Evolutionary conservation across 2,113 vertebrate genomes (phyloP), one percentile per base, ranked within the genome.

Genomic region (Tragelaphus strepsiceros): DNA sequence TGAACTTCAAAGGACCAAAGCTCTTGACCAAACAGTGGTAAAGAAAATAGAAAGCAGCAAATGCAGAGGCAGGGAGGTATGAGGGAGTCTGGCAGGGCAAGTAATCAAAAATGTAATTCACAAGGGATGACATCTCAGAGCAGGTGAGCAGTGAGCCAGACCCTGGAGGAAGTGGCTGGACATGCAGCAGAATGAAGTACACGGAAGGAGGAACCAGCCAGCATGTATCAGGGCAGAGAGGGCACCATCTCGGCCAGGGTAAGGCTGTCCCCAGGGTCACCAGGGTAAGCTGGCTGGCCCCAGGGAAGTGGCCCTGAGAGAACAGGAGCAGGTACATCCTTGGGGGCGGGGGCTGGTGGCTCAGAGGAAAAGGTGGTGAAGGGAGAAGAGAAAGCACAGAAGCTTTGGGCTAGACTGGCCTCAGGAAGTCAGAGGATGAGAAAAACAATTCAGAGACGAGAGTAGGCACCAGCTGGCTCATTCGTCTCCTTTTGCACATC

Each of bases 1-100:
- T 81, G 87, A 91, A 30, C n/a, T 87, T 51, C 46, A 43, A 86
- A 51, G 86, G 87, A 91, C 13, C 35, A 90, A n/a, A 35, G 39
- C 39, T 91, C 74, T 62, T n/a, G 87, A 86, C 4, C 16, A 59
- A 64, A 61, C 14, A 32, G 7, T 46, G 53, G 43, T 28, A 35
- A 59, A 32, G 49, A 54, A 56, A n/a, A 6, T 1, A 78, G 59
- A 26, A 49, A 67, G 51, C 4, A 89, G 61, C 81, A 85, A n/a
- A 26, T 7, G 46, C 58, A 17, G 59, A 53, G 39, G n/a, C 35
- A 39, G 30, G 82, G 49, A 91, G 35, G 35, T 6, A 3, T 2
- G 30, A 32, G 59, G 9, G 2, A 54, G n/a, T 5, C 46, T 2
- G 7, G 14, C 0, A 1, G 46, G 30, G 61, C 35, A 12, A 30